A percentile compares a stretch with the other conserved stretches of the same genome.
phyloP scores from a whole-genome alignment of 2,888 invertebrate genomes.

The Tortricodes alternella region DNA sequence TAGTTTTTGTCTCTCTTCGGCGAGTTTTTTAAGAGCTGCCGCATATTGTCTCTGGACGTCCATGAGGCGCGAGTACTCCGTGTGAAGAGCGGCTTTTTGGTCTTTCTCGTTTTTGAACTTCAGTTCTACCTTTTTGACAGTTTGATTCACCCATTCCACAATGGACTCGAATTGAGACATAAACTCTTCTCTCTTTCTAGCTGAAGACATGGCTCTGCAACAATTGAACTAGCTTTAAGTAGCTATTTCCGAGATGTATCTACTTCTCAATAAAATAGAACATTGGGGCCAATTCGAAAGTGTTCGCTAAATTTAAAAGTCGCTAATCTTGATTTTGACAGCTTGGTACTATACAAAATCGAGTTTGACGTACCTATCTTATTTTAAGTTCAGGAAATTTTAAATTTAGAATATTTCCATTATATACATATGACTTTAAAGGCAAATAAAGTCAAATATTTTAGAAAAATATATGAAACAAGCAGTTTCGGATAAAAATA shows the following conservation, averaged over 20 bases:
- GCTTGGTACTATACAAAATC: too few species aligned
- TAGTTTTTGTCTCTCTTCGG: constrained; percentile 61
- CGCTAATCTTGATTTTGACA: too few species aligned
- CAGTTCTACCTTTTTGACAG: constrained; percentile 88
- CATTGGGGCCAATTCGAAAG: too few species aligned
- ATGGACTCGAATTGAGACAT: constrained; percentile 95
- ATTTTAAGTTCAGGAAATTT: too few species aligned
- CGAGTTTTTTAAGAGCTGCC: constrained; percentile 68
- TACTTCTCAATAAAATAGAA: too few species aligned
- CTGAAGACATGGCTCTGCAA: constrained; percentile 90
- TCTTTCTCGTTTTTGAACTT: constrained; percentile 74
- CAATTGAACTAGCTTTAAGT: constrained; percentile 8
- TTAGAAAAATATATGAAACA: too few species aligned
- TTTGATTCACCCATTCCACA: constrained; percentile 94
- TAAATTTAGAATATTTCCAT: too few species aligned
- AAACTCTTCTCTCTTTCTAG: constrained; percentile 92
- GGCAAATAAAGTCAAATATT: too few species aligned
- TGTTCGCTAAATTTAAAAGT: too few species aligned
- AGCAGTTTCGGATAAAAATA: too few species aligned
- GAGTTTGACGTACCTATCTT: too few species aligned
- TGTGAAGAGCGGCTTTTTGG: constrained; percentile 59
- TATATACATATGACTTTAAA: too few species aligned
- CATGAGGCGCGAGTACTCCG: constrained; percentile 67
- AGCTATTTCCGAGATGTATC: neutral
- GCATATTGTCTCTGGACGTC: constrained; percentile 76